These are phyloP conservation scores for Drosophila burlai DNA, from an alignment of 1,140 invertebrate genomes.

Conservation along the genomic window DNA sequence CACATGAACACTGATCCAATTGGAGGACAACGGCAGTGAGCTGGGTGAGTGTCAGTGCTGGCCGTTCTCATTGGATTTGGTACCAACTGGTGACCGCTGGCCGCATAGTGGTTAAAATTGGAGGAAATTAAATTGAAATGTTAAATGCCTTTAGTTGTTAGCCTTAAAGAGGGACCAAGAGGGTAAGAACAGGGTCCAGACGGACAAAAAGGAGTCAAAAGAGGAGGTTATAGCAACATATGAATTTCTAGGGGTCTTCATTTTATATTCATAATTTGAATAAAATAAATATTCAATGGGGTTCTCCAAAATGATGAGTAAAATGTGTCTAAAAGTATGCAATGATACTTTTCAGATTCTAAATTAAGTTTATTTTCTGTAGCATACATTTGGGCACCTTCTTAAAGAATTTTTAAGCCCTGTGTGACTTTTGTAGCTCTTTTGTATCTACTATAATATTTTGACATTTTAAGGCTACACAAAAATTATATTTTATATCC, in stretches of 20 bases:
- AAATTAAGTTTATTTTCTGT: too few relatives aligned
- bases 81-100: constrained; percentile 20
- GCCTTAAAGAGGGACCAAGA: not conserved
- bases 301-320: not conserved
- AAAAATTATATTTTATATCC: not conserved
- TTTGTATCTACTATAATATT: not conserved
- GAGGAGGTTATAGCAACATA: not conserved
- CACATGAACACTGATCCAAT: constrained; percentile 21
- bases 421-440: not conserved
- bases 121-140: not conserved
- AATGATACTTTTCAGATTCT: too few relatives aligned
- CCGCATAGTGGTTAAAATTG: constrained; percentile 21
- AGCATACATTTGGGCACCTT: not conserved
- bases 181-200: too few relatives aligned
- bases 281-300: not conserved
- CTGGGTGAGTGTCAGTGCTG: constrained; percentile 54
- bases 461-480: not conserved
- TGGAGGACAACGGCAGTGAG: constrained; percentile 32
- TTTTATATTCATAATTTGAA: not conserved
- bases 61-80: constrained; percentile 10
- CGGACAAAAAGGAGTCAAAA: not conserved
- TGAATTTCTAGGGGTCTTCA: not conserved
- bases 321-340: not conserved
- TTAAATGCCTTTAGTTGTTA: too few relatives aligned
- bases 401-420: not conserved